Conservation (phyloP, 1,140 invertebrate species). For the Leptinotarsa texana region DNA sequence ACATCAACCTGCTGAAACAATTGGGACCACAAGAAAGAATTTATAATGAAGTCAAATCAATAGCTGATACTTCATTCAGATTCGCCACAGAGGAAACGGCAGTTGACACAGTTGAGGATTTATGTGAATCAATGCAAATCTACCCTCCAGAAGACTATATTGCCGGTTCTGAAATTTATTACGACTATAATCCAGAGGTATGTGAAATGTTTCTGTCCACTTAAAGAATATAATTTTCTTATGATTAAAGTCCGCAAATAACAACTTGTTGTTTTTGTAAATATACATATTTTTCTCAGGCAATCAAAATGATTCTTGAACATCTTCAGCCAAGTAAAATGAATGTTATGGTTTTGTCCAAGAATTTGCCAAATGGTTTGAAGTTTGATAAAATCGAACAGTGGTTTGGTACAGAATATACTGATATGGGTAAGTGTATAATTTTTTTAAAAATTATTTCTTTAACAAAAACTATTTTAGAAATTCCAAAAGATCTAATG, state of each 20-base stretch:
- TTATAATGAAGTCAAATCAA: constrained; percentile 75
- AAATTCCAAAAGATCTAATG: constrained; percentile 64
- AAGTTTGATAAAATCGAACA: constrained; percentile 68
- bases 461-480: constrained; percentile 39
- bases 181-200: constrained; percentile 77
- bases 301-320: constrained; percentile 68
- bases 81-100: constrained; percentile 71
- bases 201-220: not conserved
- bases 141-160: constrained; percentile 79
- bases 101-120: constrained; percentile 76
- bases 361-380: constrained; percentile 61
- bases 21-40: constrained; percentile 69
- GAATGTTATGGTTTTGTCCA: constrained; percentile 73
- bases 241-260: too few relatives aligned
- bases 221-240: too few relatives aligned
- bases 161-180: constrained; percentile 72
- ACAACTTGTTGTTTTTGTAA: not conserved
- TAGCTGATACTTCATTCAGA: constrained; percentile 72
- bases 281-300: constrained; percentile 45
- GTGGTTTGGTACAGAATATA: constrained; percentile 74
- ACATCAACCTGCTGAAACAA: constrained; percentile 70
- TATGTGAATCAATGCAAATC: constrained; percentile 80
- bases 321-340: constrained; percentile 72
- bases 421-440: constrained; percentile 54
- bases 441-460: not conserved